These are phyloP conservation scores for Poecilia wingei DNA, from an alignment of 2,797 vertebrate genomes.

Conservation along the genomic window DNA sequence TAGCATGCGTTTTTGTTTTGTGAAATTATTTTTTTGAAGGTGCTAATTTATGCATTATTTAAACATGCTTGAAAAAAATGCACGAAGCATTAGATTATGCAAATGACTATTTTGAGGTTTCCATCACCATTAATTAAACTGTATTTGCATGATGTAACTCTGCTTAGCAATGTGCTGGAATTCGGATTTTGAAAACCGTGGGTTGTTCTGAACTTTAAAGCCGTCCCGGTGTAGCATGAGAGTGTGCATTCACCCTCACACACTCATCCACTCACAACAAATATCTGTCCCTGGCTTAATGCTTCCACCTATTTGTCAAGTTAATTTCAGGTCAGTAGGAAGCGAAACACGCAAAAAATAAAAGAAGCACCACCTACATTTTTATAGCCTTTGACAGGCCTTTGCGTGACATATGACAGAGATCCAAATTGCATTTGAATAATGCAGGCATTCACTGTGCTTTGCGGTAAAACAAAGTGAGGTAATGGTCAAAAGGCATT, in stretches of 20 bases:
- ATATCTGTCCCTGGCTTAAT: constrained; percentile 55
- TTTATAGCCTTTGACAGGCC: constrained; percentile 69
- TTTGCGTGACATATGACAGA: constrained; percentile 76
- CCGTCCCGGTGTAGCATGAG: constrained; percentile 44
- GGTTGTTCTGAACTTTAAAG: constrained; percentile 42
- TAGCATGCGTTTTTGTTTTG: constrained; percentile 27
- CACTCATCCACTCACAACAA: constrained; percentile 52
- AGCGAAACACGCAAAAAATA: constrained; percentile 33
- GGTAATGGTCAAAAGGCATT: constrained; percentile 24
- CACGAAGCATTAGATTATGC: neutral
- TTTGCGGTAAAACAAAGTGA: constrained; percentile 23
- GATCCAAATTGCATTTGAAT: constrained; percentile 78
- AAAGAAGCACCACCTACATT: constrained; percentile 72
- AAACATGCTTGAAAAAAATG: neutral
- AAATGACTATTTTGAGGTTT: neutral
- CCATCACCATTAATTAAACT: neutral
- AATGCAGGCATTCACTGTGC: constrained; percentile 58
- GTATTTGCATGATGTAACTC: constrained; percentile 15
- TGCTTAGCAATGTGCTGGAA: constrained; percentile 12
- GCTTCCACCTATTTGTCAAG: constrained; percentile 61
- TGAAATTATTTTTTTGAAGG: constrained; percentile 15
- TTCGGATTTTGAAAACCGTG: constrained; percentile 26
- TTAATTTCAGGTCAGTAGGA: constrained; percentile 68
- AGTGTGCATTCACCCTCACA: constrained; percentile 38
- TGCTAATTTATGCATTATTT: constrained; percentile 26